These are phyloP conservation scores for Pipistrellus pipistrellus DNA, from an alignment of 2,797 vertebrate species.

Conservation along the genomic window DNA sequence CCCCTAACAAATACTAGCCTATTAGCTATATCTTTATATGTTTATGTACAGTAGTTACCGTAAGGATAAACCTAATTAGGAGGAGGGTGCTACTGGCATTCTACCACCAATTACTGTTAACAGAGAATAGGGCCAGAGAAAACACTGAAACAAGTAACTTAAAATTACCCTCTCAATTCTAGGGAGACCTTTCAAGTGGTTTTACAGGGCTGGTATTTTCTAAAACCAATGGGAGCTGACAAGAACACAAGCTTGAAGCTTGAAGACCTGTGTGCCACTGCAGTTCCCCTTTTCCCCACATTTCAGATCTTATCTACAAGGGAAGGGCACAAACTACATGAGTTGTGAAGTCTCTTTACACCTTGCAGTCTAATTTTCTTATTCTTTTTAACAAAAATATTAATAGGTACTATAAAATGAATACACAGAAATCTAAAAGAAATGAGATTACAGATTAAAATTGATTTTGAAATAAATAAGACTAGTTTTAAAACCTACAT, in stretches of 20 bases:
- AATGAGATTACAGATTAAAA: neutral
- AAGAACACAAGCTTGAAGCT: neutral
- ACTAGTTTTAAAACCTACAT: constrained; percentile 22
- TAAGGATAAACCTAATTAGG: neutral
- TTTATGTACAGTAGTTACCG: neutral
- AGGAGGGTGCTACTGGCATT: neutral
- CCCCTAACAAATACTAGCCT: neutral
- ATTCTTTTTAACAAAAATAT: neutral
- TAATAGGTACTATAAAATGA: constrained; percentile 20
- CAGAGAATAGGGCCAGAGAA: neutral
- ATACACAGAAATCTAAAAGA: neutral
- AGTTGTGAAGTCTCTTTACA: neutral
- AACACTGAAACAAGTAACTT: constrained; percentile 7
- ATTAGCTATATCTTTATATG: neutral
- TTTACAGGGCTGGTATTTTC: neutral
- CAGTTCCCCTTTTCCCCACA: neutral
- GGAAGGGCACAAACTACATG: neutral
- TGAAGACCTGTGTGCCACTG: neutral
- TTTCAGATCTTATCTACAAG: neutral
- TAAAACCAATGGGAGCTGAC: neutral
- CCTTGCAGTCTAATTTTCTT: neutral
- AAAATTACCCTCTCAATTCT: constrained; percentile 1
- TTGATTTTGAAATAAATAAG: neutral
- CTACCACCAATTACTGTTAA: neutral
- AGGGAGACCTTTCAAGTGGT: neutral